Base-by-base conservation (phyloP, 2,797 vertebrate species). In the Cyclura pinguis region DNA sequence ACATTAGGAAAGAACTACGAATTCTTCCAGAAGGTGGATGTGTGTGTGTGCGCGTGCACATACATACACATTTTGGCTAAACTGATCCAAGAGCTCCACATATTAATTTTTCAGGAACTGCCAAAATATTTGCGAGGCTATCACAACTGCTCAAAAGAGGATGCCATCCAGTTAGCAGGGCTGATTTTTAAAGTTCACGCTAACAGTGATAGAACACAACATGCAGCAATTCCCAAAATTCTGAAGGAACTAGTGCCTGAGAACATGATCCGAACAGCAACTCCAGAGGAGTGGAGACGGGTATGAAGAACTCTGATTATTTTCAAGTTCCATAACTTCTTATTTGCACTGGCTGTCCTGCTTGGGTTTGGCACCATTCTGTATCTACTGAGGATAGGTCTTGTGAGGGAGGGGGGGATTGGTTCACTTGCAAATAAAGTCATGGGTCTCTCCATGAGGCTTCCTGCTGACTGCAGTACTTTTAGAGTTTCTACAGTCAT, bases 121-220 rank as follows among this genome's bases (percentile, higher is more conserved):
- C 99, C 99, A 0, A 99, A 99, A 95, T 99, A 99, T 96, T 97
- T 99, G 93, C 97, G 98, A 89, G 99, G 99, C 4, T 99, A 99
- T 94, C 99, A 99, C 91, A 97, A 96, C 85, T 98, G 98, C 89
- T 97, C 97, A 35, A 98, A 96, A 95, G 98, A 99, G n/a, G 99
- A 99, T 20, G 98, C 98, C 86, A 76, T 98, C 76, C 97, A 97
- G 91, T 96, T 99, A n/a, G 99, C 98, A 0, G 97, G 98, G 57
- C 96, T 99, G 93, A 98, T 99, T 93, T 99, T 98, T 91, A 98
- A 98, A 94, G 96, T 98, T 16, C 98, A 96, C 92, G 97, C 97
- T 89, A 96, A 95, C 92, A 97, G 95, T 0, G 98, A 99, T 95
- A 98, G 95, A 78, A 96, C 91, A 0, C 98, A 98, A 93, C 85